Evolutionary conservation across 1,140 invertebrate species (phyloP).

Genomic region (Pectinophora gossypiella): DNA sequence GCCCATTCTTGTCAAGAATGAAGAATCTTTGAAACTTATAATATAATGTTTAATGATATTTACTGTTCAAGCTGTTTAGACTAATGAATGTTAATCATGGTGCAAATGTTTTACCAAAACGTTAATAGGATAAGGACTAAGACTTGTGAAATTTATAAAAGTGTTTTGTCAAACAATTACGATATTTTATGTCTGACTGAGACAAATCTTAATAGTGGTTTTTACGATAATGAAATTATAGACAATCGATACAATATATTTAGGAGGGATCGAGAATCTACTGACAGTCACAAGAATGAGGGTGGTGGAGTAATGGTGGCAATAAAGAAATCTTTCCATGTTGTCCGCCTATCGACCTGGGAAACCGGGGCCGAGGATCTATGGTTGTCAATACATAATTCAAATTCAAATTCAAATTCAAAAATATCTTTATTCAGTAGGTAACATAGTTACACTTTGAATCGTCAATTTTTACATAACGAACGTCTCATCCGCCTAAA

Average conservation of each 20-base stretch:
- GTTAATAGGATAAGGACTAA: constrained; percentile 1
- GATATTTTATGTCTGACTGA: constrained; percentile 8
- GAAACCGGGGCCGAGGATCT: constrained; percentile 2
- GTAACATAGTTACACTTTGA: no score
- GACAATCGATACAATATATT: constrained; percentile 6
- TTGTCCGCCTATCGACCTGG: not conserved
- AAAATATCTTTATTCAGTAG: no score
- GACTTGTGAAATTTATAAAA: not conserved
- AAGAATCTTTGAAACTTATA: not conserved
- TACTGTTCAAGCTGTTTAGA: not conserved
- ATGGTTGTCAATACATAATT: not conserved
- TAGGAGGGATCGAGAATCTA: not conserved
- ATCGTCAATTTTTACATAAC: no score
- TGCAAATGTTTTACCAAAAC: constrained; percentile 3
- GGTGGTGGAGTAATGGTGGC: constrained; percentile 6
- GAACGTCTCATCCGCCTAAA: no score
- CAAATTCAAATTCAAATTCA: no score
- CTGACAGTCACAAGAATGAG: not conserved
- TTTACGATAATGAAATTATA: constrained; percentile 5
- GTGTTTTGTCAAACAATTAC: not conserved
- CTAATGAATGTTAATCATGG: no score
- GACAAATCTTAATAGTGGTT: not conserved
- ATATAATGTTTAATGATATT: not conserved
- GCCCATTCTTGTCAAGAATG: not conserved
- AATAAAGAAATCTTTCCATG: constrained; percentile 1